Conservation (phyloP, 1,140 invertebrate genomes). For the Monochamus saltuarius region DNA sequence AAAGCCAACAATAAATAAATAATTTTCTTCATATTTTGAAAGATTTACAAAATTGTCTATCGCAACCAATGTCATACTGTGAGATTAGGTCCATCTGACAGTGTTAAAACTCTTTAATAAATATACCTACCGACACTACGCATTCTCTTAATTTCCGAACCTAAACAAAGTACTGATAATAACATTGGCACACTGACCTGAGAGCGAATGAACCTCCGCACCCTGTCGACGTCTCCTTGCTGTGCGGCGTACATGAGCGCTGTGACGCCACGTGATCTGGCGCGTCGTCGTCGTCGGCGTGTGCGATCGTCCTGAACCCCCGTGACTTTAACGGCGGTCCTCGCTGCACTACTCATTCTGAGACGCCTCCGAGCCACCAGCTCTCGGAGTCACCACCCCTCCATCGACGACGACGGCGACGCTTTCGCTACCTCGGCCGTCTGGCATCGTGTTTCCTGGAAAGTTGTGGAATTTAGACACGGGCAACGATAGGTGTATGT, state of each 20-base stretch:
- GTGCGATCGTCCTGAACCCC: too few relatives aligned
- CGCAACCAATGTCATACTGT: too few relatives aligned
- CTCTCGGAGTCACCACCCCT: slow-evolving; percentile 14
- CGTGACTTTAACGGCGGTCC: slow-evolving; percentile 1
- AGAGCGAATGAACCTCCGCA: slow-evolving; percentile 44
- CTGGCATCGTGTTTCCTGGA: not conserved
- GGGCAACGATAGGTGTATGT: not conserved
- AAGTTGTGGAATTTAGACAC: not conserved
- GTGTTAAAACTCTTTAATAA: too few relatives aligned
- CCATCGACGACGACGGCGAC: slow-evolving; percentile 21
- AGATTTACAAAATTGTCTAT: too few relatives aligned
- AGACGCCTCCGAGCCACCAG: slow-evolving; percentile 14
- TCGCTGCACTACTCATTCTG: slow-evolving; percentile 24
- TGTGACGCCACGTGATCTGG: slow-evolving; percentile 47
- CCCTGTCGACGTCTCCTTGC: slow-evolving; percentile 64
- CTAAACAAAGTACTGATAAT: too few relatives aligned
- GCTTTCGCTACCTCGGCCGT: slow-evolving; percentile 6
- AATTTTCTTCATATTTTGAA: too few relatives aligned
- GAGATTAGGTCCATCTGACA: too few relatives aligned
- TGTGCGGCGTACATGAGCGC: slow-evolving; percentile 89
- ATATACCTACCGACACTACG: too few relatives aligned
- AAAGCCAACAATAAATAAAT: too few relatives aligned
- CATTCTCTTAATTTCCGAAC: too few relatives aligned
- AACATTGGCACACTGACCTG: slow-evolving; percentile 42
- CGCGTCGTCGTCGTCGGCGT: not conserved